Base-by-base conservation (phyloP, 1,140 invertebrate genomes). In the Leptinotarsa undecemlineata region DNA sequence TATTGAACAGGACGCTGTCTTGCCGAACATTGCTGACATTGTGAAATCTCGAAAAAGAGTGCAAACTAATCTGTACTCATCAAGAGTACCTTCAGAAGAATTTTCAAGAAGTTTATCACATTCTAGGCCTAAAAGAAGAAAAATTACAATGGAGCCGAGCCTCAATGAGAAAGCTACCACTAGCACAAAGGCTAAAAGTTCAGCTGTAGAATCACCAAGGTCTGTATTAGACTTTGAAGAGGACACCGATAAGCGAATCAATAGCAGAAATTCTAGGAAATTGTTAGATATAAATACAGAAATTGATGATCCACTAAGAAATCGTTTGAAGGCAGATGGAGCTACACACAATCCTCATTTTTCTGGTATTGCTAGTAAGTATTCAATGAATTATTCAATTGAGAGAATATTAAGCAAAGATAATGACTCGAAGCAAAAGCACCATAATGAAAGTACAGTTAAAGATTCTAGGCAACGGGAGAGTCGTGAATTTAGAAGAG, bases 41-140 rank as follows among this genome's bases (percentile, higher is more conserved):
- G 64, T 67, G 21, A 67, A 67, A 26, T 67, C 21, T 17, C 64
- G 64, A 26, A 67, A 67, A 15, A 67, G 64, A 11, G 64, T 6
- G 13, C 19, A n/a, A 13, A 26, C 19, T 11, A 67, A 42, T 11
- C 20, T 21, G 23, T 63, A 63, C 23, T 19, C 62, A 17, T 21
- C 13, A 21, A 63, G 23, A 63, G 62, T 21, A 19, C n/a, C 20
- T 67, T 33, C 23, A 67, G n/a, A 67, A 67, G 21, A 17, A 15
- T 20, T 63, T 61, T 17, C 15, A 19, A 5, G 19, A 11, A 17
- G 64, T 42, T 23, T 6, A 8, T 67, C 21, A 67, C 21, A 20
- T n/a, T 20, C 19, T 20, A 21, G 63, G 15, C 63, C 63, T 4
- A 23, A 33, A 15, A 15, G 64, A 67, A 67, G 23, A 0, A 26